Evolutionary conservation across 1,140 invertebrate genomes (phyloP).

Genomic region (Orchestia grillus): DNA sequence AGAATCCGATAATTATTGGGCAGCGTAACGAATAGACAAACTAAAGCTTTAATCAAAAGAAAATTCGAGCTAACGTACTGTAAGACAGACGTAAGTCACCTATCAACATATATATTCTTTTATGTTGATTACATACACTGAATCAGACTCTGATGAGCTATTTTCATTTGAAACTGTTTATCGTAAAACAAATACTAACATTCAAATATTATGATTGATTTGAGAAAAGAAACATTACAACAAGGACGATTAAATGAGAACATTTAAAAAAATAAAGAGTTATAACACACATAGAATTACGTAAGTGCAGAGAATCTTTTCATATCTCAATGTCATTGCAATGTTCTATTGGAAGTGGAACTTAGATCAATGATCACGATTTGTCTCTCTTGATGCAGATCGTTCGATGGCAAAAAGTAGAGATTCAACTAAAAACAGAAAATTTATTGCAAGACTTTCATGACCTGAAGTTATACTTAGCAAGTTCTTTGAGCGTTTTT

Average conservation of each 20-base stretch:
- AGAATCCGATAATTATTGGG: slow-evolving; percentile 34
- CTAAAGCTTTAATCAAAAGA: not conserved
- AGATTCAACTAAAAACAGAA: not conserved
- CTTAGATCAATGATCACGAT: not conserved
- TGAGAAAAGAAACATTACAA: too few relatives aligned
- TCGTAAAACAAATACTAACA: too few relatives aligned
- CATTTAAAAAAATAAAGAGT: too few relatives aligned
- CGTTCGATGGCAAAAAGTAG: not conserved
- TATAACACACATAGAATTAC: too few relatives aligned
- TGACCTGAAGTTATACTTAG: not conserved
- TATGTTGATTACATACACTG: too few relatives aligned
- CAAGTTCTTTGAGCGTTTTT: not conserved
- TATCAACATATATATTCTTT: not conserved
- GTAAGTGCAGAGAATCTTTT: not conserved
- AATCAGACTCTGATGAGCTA: too few relatives aligned
- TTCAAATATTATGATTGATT: too few relatives aligned
- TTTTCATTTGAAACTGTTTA: too few relatives aligned
- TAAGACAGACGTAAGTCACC: not conserved
- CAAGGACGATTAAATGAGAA: too few relatives aligned
- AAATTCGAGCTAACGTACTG: not conserved
- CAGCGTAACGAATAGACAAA: not conserved
- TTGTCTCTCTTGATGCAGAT: not conserved
- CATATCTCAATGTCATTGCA: not conserved
- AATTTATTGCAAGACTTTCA: not conserved
- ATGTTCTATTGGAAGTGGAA: not conserved